Evolutionary conservation across 1,140 invertebrate species (phyloP).

Genomic region (Lepidurus packardi): DNA sequence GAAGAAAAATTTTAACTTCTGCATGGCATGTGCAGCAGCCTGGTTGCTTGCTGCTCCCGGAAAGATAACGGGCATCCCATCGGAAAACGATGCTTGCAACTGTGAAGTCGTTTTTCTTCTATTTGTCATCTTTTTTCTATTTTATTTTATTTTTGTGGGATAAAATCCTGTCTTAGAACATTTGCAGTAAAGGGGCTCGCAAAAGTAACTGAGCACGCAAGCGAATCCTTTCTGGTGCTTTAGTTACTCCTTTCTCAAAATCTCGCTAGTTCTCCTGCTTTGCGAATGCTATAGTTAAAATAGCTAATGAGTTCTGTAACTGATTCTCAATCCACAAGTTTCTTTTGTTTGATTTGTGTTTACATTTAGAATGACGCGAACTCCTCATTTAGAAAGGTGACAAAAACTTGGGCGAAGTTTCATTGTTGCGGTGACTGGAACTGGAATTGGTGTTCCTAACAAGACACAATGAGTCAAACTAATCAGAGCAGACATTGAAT

Average conservation of each 20-base stretch:
- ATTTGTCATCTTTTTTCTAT: neutral
- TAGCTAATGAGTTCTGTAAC: no score
- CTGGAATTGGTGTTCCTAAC: neutral
- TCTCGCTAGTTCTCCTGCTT: no score
- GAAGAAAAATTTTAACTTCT: neutral
- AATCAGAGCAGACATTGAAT: neutral
- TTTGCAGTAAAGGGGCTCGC: no score
- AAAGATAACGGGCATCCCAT: neutral
- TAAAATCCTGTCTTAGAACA: neutral
- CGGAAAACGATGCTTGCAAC: constrained; percentile 1
- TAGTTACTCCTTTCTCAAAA: no score
- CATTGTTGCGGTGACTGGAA: neutral
- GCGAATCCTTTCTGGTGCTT: no score
- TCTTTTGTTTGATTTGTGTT: no score
- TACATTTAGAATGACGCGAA: no score
- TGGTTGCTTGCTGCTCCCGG: neutral
- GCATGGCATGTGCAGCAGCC: neutral
- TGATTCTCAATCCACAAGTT: no score
- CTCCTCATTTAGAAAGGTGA: no score
- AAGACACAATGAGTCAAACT: neutral
- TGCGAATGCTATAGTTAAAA: no score
- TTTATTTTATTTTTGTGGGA: neutral
- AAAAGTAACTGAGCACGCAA: no score
- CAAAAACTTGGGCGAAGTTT: neutral
- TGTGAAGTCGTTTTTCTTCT: neutral